These are phyloP conservation scores for Xylocampa areola DNA, from an alignment of 2,888 invertebrate genomes.

Conservation along the genomic window DNA sequence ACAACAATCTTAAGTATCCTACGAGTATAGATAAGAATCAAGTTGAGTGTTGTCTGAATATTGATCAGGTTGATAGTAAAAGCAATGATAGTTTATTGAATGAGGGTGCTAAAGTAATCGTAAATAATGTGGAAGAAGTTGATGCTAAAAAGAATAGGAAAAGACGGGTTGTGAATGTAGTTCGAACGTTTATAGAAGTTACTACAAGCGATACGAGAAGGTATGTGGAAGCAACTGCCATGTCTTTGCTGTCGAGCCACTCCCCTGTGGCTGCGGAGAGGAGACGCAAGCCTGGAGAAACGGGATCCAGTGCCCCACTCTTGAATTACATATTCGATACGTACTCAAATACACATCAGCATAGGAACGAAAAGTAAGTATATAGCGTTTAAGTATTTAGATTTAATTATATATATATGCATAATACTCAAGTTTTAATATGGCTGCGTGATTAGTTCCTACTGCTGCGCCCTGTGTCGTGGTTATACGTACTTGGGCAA, in stretches of 20 bases:
- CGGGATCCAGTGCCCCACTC: slow-evolving; percentile 83
- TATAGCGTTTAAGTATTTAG: background rate
- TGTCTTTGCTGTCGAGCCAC: slow-evolving; percentile 62
- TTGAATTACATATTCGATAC: slow-evolving; percentile 87
- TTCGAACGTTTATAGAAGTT: slow-evolving; percentile 60
- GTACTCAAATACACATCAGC: slow-evolving; percentile 83
- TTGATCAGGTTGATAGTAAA: slow-evolving; percentile 42
- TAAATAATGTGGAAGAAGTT: slow-evolving; percentile 47
- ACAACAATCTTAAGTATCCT: slow-evolving; percentile 63
- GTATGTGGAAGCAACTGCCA: slow-evolving; percentile 63
- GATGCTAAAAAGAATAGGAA: slow-evolving; percentile 71
- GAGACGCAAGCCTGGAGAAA: slow-evolving; percentile 79
- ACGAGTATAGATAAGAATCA: slow-evolving; percentile 54
- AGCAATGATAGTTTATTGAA: slow-evolving; percentile 54
- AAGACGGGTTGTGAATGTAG: slow-evolving; percentile 75
- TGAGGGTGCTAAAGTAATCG: slow-evolving; percentile 69
- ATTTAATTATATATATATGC: too few relatives aligned
- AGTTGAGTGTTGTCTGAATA: slow-evolving; percentile 65
- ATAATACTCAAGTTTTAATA: too few relatives aligned
- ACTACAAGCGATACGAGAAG: slow-evolving; percentile 55
- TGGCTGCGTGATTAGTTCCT: too few relatives aligned
- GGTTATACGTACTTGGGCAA: too few relatives aligned
- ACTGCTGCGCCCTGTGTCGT: too few relatives aligned
- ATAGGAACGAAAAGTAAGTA: slow-evolving; percentile 83
- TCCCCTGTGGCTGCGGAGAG: slow-evolving; percentile 71